Conservation (phyloP, 2,888 invertebrate species). For the Ophioninae sp. region DNA sequence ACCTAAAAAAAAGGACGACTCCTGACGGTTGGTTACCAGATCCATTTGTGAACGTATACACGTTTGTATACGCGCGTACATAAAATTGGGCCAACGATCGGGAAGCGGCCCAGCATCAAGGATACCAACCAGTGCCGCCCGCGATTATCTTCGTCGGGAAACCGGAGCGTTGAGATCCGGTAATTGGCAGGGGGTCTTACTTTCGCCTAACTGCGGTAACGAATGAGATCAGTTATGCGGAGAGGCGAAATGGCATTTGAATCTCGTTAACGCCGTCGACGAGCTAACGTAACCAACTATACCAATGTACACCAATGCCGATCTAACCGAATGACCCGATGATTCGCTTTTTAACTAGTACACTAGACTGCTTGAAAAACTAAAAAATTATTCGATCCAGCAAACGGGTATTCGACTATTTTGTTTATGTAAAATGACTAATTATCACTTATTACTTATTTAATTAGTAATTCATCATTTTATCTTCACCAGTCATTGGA, state of each 20-base stretch:
- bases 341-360: conserved; percentile 22
- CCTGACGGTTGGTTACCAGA: neutral
- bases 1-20: neutral
- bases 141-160: conserved; percentile 66
- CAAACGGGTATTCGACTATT: too few relatives aligned
- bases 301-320: neutral
- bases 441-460: too few relatives aligned
- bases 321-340: neutral
- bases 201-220: conserved; percentile 68
- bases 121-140: conserved; percentile 42
- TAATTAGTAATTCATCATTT: too few relatives aligned
- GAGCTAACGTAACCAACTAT: conserved; percentile 1
- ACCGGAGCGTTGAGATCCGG: conserved; percentile 66
- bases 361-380: neutral
- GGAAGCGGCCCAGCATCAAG: conserved; percentile 53
- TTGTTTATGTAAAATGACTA: too few relatives aligned
- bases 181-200: conserved; percentile 73
- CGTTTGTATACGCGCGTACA: neutral
- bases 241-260: conserved; percentile 66
- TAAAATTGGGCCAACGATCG: conserved; percentile 58
- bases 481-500: too few relatives aligned
- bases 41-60: neutral
- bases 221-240: conserved; percentile 69
- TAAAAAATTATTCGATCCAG: neutral
- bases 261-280: conserved; percentile 67